Evolutionary conservation across 2,113 vertebrate species (phyloP), one percentile per base, ranked within the genome.

Genomic region (Sphyrna mokarran): DNA sequence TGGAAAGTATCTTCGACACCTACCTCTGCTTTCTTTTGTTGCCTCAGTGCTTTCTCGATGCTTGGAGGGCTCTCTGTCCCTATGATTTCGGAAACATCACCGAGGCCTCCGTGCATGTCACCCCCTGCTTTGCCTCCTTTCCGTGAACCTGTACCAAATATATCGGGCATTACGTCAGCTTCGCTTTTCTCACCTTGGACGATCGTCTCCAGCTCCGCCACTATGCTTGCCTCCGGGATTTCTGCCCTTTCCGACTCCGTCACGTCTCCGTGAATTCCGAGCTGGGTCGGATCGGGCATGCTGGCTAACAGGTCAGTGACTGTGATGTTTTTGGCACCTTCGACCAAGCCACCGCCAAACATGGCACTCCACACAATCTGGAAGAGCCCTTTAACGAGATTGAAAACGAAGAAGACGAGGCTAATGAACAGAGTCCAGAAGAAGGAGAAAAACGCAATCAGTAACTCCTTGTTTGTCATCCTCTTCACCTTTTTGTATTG

Each of bases 211-310:
- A 99, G 97, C 96, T 99, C 98, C 0, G 97, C 96, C 96, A 98
- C 96, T 10, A 97, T 96, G 0, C 97, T 97, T 0, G 97, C 97
- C 85, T 99, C 99, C 0, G 80, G 96, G 0, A 97, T 96, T 96
- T 99, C 99, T 95, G 97, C 97, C 97, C 99, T 99, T 97, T 99
- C 99, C 13, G 97, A 96, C 96, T 99, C 99, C 37, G 98, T 40
- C 37, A 98, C 97, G 78, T 99, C 99, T 9, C 99, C 99, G 0
- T 99, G 99, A 96, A 99, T 99, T 96, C 99, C 99, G 96, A 99
- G 99, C 95, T 99, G 99, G 33, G 99, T 99, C 83, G 99, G 99
- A 97, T 99, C 99, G 0, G 99, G 99, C 99, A 99, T 99, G 97
- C 99, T 99, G 11, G 99, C 99, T 96, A 99, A 97, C 97, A 99